A percentile compares a stretch with the other conserved stretches of the same genome.
phyloP scores from a whole-genome alignment of 23 tunicate species.

The Halocynthia roretzi region DNA sequence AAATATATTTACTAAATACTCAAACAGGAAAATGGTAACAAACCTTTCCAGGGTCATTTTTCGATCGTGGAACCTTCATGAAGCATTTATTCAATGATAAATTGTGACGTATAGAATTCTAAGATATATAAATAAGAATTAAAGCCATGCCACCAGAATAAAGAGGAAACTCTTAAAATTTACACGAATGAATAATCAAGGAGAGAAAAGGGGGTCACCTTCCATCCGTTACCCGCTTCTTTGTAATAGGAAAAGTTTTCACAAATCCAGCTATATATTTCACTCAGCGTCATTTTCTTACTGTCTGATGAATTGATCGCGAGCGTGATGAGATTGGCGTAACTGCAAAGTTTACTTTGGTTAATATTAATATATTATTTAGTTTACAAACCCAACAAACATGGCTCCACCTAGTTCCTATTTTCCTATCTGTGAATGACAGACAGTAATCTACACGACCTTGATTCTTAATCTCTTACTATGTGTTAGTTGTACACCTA shows the following conservation, averaged over 20 bases:
- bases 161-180: background rate
- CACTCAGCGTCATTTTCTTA: conserved; percentile 93
- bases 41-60: conserved; percentile 97
- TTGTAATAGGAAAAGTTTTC: conserved; percentile 79
- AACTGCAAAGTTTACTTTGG: conserved; percentile 19
- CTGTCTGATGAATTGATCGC: conserved; percentile 82
- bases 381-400: too few relatives aligned
- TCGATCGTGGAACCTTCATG: conserved; percentile 86
- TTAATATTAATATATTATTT: too few relatives aligned
- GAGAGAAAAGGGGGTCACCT: conserved; percentile 32
- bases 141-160: background rate
- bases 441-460: too few relatives aligned
- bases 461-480: too few relatives aligned
- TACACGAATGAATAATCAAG: background rate
- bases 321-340: conserved; percentile 74
- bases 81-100: conserved; percentile 91
- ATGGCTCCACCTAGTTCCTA: too few relatives aligned
- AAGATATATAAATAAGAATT: conserved; percentile 2
- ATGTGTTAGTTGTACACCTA: too few relatives aligned
- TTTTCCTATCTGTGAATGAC: too few relatives aligned
- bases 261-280: conserved; percentile 88
- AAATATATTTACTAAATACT: too few relatives aligned
- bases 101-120: conserved; percentile 95
- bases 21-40: background rate
- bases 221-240: conserved; percentile 84